Evolutionary conservation across 2,113 vertebrate species (phyloP).

Genomic region (Trichomycterus rosablanca): DNA sequence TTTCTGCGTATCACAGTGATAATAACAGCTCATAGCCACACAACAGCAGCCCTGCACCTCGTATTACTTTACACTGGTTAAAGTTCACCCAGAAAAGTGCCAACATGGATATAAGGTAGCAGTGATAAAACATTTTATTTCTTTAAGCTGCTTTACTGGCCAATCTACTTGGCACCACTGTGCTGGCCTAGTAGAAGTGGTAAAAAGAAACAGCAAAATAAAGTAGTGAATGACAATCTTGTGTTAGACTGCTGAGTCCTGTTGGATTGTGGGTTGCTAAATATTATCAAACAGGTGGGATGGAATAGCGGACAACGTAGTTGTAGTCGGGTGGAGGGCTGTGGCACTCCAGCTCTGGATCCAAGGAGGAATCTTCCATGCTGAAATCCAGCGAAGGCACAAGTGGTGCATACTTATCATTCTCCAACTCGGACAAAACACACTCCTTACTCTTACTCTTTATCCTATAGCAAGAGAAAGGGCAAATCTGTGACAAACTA

Average conservation of each 20-base stretch:
- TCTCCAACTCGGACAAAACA: slow-evolving; percentile 69
- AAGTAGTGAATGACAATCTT: slow-evolving; percentile 12
- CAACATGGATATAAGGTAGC: slow-evolving; percentile 1
- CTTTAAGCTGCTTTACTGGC: not conserved
- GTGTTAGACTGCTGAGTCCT: not conserved
- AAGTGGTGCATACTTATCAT: slow-evolving; percentile 67
- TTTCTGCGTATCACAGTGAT: slow-evolving; percentile 54
- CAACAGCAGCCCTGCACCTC: not conserved
- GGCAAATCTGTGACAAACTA: not conserved
- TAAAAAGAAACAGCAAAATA: not conserved
- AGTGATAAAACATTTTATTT: not conserved
- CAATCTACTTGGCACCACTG: no score
- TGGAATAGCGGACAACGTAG: slow-evolving; percentile 82
- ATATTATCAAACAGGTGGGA: slow-evolving; percentile 72
- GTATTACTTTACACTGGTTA: slow-evolving; percentile 4
- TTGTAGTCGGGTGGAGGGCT: slow-evolving; percentile 90
- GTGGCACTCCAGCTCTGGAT: slow-evolving; percentile 81
- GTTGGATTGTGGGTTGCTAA: not conserved
- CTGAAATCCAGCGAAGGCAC: slow-evolving; percentile 71
- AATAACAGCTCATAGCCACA: slow-evolving; percentile 19
- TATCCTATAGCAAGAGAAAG: slow-evolving; percentile 61
- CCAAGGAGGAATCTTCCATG: slow-evolving; percentile 77
- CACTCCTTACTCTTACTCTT: slow-evolving; percentile 86
- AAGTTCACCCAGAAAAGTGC: not conserved
- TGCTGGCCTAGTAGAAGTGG: not conserved